A percentile compares a stretch with the other conserved stretches of the same genome.
phyloP scores from a whole-genome alignment of 2,797 vertebrate genomes.

The Cichlasoma orientale region DNA sequence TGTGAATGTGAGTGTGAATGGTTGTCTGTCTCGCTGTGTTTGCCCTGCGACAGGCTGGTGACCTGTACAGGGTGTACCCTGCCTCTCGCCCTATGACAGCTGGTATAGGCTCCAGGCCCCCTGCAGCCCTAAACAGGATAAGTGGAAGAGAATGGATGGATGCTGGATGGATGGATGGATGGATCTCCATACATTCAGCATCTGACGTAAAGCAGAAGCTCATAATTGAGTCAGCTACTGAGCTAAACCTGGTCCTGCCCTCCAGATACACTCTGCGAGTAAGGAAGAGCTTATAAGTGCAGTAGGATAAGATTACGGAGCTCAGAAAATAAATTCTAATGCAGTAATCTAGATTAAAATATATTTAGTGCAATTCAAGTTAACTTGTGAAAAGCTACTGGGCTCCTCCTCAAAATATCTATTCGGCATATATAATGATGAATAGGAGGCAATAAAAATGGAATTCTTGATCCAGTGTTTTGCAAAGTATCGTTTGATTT shows the following conservation, averaged over 20 bases:
- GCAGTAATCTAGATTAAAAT: background rate
- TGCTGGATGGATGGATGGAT: too few species aligned
- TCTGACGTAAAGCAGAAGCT: background rate
- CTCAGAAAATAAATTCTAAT: background rate
- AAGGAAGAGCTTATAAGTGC: background rate
- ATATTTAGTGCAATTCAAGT: background rate
- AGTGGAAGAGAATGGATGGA: too few species aligned
- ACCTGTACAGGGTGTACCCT: too few species aligned
- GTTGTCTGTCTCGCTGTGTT: too few species aligned
- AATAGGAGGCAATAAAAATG: background rate
- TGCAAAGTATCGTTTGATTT: background rate
- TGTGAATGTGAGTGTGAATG: too few species aligned
- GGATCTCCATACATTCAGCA: background rate
- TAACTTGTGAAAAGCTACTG: background rate
- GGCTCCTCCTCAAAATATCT: background rate
- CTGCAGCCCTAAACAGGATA: too few species aligned
- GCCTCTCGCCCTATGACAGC: too few species aligned
- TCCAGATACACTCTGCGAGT: background rate
- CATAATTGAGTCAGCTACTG: background rate
- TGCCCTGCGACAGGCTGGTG: too few species aligned
- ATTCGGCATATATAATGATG: background rate
- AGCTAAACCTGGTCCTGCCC: background rate
- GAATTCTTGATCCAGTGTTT: background rate
- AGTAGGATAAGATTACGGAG: background rate
- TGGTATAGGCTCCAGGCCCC: too few species aligned